These are phyloP conservation scores for Empidonax traillii DNA, from an alignment of 2,113 vertebrate species.

Conservation along the genomic window DNA sequence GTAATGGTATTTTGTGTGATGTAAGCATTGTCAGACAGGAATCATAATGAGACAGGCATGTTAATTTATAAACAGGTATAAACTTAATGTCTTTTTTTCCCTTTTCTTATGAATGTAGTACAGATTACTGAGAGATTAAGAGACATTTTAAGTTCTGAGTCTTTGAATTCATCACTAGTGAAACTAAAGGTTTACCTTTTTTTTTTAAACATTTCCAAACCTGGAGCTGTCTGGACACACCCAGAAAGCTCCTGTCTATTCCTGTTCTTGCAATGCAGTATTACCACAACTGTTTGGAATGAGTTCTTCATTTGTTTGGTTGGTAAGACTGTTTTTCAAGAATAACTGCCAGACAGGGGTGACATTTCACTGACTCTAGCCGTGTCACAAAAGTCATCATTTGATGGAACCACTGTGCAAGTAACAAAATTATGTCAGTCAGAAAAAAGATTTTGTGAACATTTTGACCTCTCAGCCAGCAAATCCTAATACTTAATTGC, in stretches of 20 bases:
- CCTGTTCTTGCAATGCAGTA: not conserved
- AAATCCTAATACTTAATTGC: not conserved
- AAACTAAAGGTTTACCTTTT: not conserved
- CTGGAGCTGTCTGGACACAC: not conserved
- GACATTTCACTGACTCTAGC: not conserved
- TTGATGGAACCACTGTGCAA: not conserved
- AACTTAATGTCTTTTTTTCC: not conserved
- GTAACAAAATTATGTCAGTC: not conserved
- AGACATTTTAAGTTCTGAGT: not conserved
- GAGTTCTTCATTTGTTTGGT: not conserved
- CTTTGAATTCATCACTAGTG: not conserved
- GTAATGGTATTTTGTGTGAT: not conserved
- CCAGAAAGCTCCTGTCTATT: not conserved
- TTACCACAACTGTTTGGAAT: not conserved
- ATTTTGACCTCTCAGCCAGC: not conserved
- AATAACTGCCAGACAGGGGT: not conserved
- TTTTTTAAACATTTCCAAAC: not conserved
- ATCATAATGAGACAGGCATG: not conserved
- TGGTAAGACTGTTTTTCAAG: not conserved
- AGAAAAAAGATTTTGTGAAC: not conserved
- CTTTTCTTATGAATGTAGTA: not conserved
- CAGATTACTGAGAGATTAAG: not conserved
- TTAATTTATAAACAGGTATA: not conserved
- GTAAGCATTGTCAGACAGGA: not conserved
- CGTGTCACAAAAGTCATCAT: not conserved